These are phyloP conservation scores for Falco cherrug DNA, from an alignment of 2,797 vertebrate species.

Conservation along the genomic window DNA sequence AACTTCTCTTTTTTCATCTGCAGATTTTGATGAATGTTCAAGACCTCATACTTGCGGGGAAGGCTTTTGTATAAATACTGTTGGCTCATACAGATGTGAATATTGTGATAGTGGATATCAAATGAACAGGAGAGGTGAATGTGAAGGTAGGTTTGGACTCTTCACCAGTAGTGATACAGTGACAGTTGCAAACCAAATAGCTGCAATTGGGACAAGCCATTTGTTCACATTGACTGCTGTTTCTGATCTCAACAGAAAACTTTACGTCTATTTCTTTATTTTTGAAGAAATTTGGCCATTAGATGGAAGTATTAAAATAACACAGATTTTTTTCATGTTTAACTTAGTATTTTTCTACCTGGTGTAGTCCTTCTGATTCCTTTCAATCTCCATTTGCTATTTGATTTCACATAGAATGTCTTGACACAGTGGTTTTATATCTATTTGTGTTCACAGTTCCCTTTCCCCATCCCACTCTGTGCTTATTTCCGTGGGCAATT, in stretches of 20 bases:
- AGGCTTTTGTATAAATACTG: slow-evolving; percentile 80
- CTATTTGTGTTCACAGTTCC: background rate
- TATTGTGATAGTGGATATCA: slow-evolving; percentile 82
- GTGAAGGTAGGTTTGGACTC: slow-evolving; percentile 77
- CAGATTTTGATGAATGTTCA: slow-evolving; percentile 85
- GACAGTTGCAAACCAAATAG: background rate
- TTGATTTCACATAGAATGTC: background rate
- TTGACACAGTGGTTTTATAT: background rate
- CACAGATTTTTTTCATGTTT: background rate
- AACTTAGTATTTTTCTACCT: background rate
- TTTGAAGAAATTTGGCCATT: background rate
- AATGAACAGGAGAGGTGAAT: slow-evolving; percentile 77
- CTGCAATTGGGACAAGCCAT: background rate
- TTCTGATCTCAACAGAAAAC: background rate
- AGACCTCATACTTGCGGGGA: slow-evolving; percentile 77
- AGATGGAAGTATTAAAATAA: background rate
- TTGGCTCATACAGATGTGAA: slow-evolving; percentile 82
- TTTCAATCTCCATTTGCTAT: background rate
- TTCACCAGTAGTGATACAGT: background rate
- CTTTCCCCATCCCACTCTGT: background rate
- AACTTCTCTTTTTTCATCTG: background rate
- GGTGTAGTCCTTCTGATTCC: background rate
- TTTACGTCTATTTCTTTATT: background rate
- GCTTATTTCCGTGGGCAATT: background rate
- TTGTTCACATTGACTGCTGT: background rate